These are phyloP conservation scores for Phaetusa simplex DNA, from an alignment of 2,113 vertebrate species.

Conservation along the genomic window DNA sequence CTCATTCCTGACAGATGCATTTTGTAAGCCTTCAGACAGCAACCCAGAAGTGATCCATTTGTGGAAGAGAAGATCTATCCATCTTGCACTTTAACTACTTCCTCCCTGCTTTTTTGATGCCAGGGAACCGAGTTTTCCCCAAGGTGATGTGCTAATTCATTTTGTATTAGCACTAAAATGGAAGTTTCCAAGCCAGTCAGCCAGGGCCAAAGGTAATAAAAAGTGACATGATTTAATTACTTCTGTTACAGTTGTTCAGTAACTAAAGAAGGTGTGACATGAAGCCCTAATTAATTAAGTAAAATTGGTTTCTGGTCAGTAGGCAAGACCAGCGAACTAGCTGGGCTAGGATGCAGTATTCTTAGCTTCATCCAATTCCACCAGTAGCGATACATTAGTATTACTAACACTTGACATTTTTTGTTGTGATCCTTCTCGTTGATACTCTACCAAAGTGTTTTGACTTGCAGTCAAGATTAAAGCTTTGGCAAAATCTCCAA, in stretches of 20 bases:
- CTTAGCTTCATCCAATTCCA: conserved; percentile 48
- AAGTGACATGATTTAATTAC: conserved; percentile 79
- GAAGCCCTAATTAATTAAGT: conserved; percentile 78
- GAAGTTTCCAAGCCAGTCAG: conserved; percentile 71
- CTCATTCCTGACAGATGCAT: conserved; percentile 54
- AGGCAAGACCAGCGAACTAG: conserved; percentile 58
- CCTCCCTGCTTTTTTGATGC: conserved; percentile 55
- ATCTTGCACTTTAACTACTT: conserved; percentile 52
- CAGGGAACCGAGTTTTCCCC: conserved; percentile 60
- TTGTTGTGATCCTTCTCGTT: neutral
- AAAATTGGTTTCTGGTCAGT: conserved; percentile 74
- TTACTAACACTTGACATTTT: neutral
- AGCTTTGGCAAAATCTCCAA: conserved; percentile 40
- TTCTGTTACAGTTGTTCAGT: conserved; percentile 76
- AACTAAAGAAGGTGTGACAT: conserved; percentile 66
- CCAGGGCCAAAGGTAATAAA: conserved; percentile 77
- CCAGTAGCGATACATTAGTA: conserved; percentile 18
- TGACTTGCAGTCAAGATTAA: neutral
- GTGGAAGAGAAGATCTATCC: conserved; percentile 4
- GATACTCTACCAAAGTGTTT: neutral
- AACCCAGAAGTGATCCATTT: conserved; percentile 37
- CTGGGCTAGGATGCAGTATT: conserved; percentile 50
- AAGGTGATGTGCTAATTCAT: conserved; percentile 71
- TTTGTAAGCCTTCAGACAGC: conserved; percentile 57
- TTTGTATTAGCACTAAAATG: conserved; percentile 68